Base-by-base conservation (phyloP, 2,888 invertebrate genomes). In the Nesidiocoris tenuis region DNA sequence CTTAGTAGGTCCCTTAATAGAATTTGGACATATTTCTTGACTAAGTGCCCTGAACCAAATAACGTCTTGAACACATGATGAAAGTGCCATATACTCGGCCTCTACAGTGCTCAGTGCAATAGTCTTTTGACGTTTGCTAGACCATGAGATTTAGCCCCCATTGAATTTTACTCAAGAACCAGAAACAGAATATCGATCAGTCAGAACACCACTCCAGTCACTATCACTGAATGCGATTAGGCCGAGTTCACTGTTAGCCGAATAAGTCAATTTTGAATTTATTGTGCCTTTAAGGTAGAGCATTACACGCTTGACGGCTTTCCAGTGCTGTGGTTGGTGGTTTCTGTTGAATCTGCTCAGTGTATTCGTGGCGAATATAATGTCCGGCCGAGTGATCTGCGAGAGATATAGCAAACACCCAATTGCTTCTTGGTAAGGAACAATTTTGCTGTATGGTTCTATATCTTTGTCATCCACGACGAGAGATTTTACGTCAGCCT, bases 351-450 rank as follows among this genome's bases (percentile, higher is more conserved):
- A 54, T 19, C 55, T 18, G 16, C 55, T n/a, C 54, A 74, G 24
- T 18, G 23, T 22, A 23, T 18, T 74, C 5, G 65, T 56, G 12
- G 74, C 64, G 56, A 17, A 74, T 22, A 17, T 12, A n/a, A 72
- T 72, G 54, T 72, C 72, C 12, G 72, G 55, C 16, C 72, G 25
- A 22, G 64, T 63, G 5, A 64, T 64, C 56, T 74, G 64, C 0
- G 64, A 63, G 0, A 64, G n/a, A 61, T 63, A 72, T 39, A 72
- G 61, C 3, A 63, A 21, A 21, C 63, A 63, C 7, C 74, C 74
- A 55, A 74, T 12, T 7, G 64, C 64, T 63, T 74, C 64, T 63
- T 74, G 64, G n/a, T 74, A 74, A 1, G 74, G 64, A 5, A 22
- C 24, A 5, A 19, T 19, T 2, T 12, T 1, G 54, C 19, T 25